phyloP scores from a whole-genome alignment of 1,140 invertebrate species.

The Aphaenogaster rudis region DNA sequence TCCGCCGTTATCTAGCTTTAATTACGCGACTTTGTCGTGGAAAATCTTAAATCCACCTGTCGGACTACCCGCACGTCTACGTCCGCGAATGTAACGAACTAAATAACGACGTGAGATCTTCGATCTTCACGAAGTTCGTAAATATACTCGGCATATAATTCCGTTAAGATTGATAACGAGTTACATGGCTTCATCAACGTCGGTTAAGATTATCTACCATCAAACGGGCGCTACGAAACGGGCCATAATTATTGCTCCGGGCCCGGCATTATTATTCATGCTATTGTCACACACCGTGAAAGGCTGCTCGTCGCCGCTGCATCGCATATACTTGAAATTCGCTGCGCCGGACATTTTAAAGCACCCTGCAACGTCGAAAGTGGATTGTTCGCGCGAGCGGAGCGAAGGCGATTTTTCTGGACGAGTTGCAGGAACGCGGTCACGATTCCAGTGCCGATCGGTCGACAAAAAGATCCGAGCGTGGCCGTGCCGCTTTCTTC shows the following conservation, averaged over 20 bases:
- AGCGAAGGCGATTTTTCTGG: not conserved
- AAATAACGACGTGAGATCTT: not conserved
- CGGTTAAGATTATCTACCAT: conserved; percentile 20
- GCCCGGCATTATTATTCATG: conserved; percentile 19
- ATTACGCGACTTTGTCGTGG: conserved; percentile 32
- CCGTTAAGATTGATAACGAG: not conserved
- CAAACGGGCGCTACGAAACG: conserved; percentile 5
- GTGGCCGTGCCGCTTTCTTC: conserved; percentile 50
- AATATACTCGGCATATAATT: not conserved
- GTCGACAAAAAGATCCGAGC: conserved; percentile 65
- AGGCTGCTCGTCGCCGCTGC: no score
- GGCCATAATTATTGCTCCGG: conserved; percentile 18
- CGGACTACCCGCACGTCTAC: not conserved
- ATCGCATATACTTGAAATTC: not conserved
- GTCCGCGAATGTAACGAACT: not conserved
- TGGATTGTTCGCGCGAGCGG: not conserved
- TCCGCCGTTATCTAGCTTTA: conserved; percentile 15
- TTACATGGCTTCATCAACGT: conserved; percentile 14
- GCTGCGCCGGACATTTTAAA: not conserved
- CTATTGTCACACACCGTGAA: conserved; percentile 6
- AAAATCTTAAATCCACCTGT: conserved; percentile 6
- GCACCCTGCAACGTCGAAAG: not conserved
- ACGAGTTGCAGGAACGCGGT: not conserved
- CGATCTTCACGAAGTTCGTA: not conserved
- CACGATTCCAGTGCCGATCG: not conserved